Evolutionary conservation across 2,113 vertebrate genomes (phyloP), one percentile per base, ranked within the genome.

Genomic region (Martes martes): DNA sequence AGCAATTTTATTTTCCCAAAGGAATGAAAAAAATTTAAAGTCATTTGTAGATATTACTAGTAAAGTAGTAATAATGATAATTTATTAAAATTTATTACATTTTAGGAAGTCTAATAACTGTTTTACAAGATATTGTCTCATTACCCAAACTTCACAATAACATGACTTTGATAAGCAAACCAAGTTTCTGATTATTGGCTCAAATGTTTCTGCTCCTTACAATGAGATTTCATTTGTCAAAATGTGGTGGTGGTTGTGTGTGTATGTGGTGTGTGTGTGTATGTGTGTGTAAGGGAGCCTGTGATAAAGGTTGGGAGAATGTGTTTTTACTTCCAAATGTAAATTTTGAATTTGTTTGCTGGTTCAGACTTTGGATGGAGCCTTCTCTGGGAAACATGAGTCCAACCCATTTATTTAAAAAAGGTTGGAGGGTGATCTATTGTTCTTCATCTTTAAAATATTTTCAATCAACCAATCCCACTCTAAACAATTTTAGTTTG

Each of bases 401-500:
- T 63, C 0, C 4, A 90, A 14, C 23, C 2, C 36, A 33, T 23
- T 78, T 15, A 47, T 63, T 76, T 23, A 52, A 71, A 80, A 82
- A 91, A n/a, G 31, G 31, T 2, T 3, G 31, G 4, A 28, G 1
- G 4, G 4, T 86, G 11, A 7, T 16, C 50, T 65, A 21, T 65
- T 92, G 1, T 39, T 95, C 11, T 39, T 96, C 3, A 36, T 42
- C 33, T 69, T 86, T 57, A 96, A 89, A 78, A 31, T 79, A 82
- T 92, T 92, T 61, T 14, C 4, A 67, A 33, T 71, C 42, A 79
- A 26, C 15, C 69, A 71, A 85, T 93, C 1, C 2, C 24, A 87
- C 50, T 93, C 89, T 94, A 96, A 96, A 84, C 57, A 59, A 90
- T 89, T 86, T 95, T 85, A 81, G 36, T 71, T 85, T 95, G 42